Percentiles rank a stretch among this genome's conserved stretches.
Conservation (phyloP, 2,888 invertebrate species). For the Drosophila niveifrons region DNA sequence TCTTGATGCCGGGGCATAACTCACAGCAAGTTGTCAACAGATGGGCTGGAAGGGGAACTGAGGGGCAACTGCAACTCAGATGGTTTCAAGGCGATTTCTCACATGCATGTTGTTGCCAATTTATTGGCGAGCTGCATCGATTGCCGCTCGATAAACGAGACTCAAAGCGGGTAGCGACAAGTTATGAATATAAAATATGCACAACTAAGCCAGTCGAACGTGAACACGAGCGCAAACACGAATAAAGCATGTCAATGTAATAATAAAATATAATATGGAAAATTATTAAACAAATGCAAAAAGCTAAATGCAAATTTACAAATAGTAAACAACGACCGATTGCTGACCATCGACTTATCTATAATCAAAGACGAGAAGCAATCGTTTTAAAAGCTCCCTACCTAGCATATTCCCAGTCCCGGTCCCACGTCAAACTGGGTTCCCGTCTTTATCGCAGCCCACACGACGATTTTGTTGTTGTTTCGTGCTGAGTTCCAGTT, state of each 20-base stretch:
- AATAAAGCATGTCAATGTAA: constrained; percentile 79
- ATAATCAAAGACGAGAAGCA: constrained; percentile 79
- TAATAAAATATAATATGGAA: constrained; percentile 76
- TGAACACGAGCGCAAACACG: constrained; percentile 52
- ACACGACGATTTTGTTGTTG: constrained; percentile 70
- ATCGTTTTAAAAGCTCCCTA: constrained; percentile 75
- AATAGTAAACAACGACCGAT: constrained; percentile 17
- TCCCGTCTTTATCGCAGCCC: constrained; percentile 47
- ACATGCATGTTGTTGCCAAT: constrained; percentile 63
- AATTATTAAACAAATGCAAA: constrained; percentile 80
- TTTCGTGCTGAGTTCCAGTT: constrained; percentile 50
- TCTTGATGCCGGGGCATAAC: constrained; percentile 63
- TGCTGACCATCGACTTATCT: constrained; percentile 57
- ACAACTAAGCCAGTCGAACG: constrained; percentile 72
- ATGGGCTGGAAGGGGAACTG: not conserved
- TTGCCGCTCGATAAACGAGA: constrained; percentile 73
- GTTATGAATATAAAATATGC: constrained; percentile 82
- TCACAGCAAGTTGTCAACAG: constrained; percentile 31
- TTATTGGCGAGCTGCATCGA: constrained; percentile 79
- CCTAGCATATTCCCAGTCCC: constrained; percentile 34
- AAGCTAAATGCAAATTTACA: constrained; percentile 41
- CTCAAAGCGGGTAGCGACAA: constrained; percentile 67
- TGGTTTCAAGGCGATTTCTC: constrained; percentile 69
- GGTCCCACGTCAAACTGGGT: constrained; percentile 2
- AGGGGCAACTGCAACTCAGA: constrained; percentile 13